Base-by-base conservation (phyloP, 1,140 invertebrate genomes). In the Sycophaga agraensis region DNA sequence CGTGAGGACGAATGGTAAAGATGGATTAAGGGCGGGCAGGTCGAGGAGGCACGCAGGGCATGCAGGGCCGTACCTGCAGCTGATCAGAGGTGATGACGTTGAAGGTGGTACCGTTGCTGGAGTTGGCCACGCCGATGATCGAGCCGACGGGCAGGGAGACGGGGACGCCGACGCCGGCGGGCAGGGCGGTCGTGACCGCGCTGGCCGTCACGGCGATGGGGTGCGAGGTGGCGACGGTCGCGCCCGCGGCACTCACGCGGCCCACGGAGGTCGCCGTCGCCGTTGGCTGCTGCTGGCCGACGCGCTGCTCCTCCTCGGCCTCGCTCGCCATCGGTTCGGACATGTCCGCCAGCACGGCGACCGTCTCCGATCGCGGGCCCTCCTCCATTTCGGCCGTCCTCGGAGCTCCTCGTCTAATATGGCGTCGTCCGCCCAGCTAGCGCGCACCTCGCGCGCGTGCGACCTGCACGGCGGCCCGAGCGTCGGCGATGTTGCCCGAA, bases 11-110 rank as follows among this genome's bases (percentile, higher is more conserved):
- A n/a, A n/a, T n/a, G n/a, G n/a, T n/a, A n/a, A n/a, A n/a, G n/a
- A n/a, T n/a, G n/a, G n/a, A n/a, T n/a, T n/a, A n/a, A n/a, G n/a
- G n/a, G n/a, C n/a, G n/a, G n/a, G n/a, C n/a, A n/a, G n/a, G n/a
- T n/a, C n/a, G n/a, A n/a, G n/a, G n/a, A n/a, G n/a, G n/a, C n/a
- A n/a, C n/a, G n/a, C n/a, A n/a, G n/a, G n/a, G n/a, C n/a, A n/a
- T n/a, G n/a, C n/a, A n/a, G n/a, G n/a, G n/a, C n/a, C n/a, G n/a
- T 7, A 84, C 83, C 73, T 90, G 88, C 66, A 92, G 77, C 71
- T 91, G 90, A 66, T 92, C 91, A 8, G 89, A 87, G 11, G 90
- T 90, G 74, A 92, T 92, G 69, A 92, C 90, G 81, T 92, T 92
- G 77, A 91, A 92, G 26, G 90, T 88, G 40, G 89, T 88, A 19